These are phyloP conservation scores for Tetragonula clypearis DNA, from an alignment of 1,140 invertebrate genomes.

Conservation along the genomic window DNA sequence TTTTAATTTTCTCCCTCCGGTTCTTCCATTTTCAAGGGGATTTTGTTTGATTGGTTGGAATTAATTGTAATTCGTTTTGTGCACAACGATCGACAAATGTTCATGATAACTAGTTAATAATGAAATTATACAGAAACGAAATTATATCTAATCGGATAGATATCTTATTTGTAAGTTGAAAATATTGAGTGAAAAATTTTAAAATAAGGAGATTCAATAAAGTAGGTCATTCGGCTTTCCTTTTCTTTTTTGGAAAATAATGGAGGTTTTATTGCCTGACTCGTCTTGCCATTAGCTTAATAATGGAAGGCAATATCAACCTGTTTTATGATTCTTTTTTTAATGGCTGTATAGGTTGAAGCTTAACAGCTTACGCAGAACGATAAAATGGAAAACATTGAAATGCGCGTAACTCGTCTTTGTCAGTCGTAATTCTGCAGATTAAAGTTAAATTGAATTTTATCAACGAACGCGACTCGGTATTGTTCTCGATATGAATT, in stretches of 20 bases:
- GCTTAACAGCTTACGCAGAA: neutral
- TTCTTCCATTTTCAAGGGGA: no score
- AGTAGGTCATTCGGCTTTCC: no score
- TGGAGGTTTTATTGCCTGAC: neutral
- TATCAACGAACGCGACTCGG: neutral
- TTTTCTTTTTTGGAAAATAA: neutral
- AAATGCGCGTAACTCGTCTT: neutral
- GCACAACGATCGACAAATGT: neutral
- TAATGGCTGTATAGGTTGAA: neutral
- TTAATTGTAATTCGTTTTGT: neutral
- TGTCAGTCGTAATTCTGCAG: conserved; percentile 8
- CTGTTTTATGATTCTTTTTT: conserved; percentile 13
- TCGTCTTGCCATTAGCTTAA: neutral
- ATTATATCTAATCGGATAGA: no score
- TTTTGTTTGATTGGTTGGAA: neutral
- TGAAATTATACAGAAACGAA: neutral
- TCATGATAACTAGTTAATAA: no score
- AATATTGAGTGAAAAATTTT: no score
- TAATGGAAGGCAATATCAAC: neutral
- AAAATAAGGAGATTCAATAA: no score
- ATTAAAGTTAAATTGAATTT: neutral
- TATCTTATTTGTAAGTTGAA: no score
- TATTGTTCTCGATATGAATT: neutral
- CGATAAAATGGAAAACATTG: conserved; percentile 13
- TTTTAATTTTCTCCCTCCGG: neutral